Conservation (phyloP, 2,113 vertebrate genomes). For the Lonchura striata region DNA sequence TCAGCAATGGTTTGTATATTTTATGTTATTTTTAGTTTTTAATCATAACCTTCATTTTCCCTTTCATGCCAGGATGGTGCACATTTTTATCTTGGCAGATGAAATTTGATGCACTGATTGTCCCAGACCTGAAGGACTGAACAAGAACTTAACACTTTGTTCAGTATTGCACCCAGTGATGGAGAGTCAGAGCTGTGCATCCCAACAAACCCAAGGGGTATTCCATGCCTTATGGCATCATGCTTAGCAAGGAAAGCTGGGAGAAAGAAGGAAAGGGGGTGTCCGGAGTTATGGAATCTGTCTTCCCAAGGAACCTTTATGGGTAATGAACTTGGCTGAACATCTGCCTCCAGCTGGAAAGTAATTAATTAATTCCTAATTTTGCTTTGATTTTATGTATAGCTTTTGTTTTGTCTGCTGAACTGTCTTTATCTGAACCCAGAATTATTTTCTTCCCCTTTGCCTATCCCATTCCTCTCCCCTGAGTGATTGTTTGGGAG, state of each 20-base stretch:
- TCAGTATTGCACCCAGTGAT: too few relatives aligned
- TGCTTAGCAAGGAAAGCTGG: neutral
- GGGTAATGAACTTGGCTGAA: neutral
- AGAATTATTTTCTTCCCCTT: neutral
- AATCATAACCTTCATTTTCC: neutral
- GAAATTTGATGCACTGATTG: neutral
- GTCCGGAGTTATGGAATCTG: neutral
- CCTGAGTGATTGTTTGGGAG: neutral
- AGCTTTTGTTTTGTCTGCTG: neutral
- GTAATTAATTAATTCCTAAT: neutral
- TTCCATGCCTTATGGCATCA: accelerated
- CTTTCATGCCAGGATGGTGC: neutral
- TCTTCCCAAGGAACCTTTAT: neutral
- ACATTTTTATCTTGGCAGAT: neutral
- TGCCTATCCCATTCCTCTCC: neutral
- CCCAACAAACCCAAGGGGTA: neutral
- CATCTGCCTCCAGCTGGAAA: neutral
- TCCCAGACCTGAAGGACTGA: neutral
- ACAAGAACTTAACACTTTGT: neutral
- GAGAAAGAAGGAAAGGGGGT: neutral
- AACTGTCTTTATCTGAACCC: neutral
- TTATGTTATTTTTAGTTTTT: neutral
- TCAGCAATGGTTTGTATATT: neutral
- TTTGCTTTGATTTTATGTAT: neutral
- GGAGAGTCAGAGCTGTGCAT: neutral